Conservation (phyloP, 2,797 vertebrate species). For the Danio albolineatus region DNA sequence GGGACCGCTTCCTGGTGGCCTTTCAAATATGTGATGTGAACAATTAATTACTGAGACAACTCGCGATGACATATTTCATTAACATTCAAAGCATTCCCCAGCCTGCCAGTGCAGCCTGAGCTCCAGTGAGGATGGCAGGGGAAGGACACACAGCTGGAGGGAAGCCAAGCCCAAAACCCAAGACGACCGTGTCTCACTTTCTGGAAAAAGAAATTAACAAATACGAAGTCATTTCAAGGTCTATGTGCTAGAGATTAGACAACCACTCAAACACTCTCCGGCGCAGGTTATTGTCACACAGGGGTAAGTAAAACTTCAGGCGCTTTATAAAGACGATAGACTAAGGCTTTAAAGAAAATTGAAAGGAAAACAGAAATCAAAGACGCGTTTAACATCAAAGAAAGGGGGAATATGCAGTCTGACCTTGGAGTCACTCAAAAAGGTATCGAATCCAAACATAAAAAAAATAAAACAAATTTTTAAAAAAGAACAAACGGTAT, state of each 20-base stretch:
- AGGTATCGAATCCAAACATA: not conserved
- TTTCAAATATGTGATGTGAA: constrained; percentile 64
- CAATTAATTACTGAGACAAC: constrained; percentile 65
- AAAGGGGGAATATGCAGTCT: not conserved
- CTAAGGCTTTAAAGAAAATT: not conserved
- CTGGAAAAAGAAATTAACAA: constrained; percentile 47
- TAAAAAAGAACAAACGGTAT: not conserved
- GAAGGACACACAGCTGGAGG: constrained; percentile 57
- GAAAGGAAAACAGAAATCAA: not conserved
- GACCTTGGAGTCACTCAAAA: not conserved
- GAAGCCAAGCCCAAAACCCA: constrained; percentile 49
- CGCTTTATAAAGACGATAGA: not conserved
- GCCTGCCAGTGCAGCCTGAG: constrained; percentile 38
- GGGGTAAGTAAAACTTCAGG: not conserved
- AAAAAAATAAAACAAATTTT: too few relatives aligned
- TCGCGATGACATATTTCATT: constrained; percentile 66
- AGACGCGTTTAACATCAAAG: not conserved
- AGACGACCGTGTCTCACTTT: constrained; percentile 51
- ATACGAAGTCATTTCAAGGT: constrained; percentile 56
- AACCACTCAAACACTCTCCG: not conserved
- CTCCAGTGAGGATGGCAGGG: constrained; percentile 41
- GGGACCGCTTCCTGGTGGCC: constrained; percentile 61
- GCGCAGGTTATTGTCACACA: not conserved
- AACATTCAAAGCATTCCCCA: constrained; percentile 58
- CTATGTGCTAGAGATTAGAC: constrained; percentile 36